A percentile compares a stretch with the other conserved stretches of the same genome.
Conservation (phyloP, 2,113 vertebrate genomes). For the Rhipidura dahli region DNA sequence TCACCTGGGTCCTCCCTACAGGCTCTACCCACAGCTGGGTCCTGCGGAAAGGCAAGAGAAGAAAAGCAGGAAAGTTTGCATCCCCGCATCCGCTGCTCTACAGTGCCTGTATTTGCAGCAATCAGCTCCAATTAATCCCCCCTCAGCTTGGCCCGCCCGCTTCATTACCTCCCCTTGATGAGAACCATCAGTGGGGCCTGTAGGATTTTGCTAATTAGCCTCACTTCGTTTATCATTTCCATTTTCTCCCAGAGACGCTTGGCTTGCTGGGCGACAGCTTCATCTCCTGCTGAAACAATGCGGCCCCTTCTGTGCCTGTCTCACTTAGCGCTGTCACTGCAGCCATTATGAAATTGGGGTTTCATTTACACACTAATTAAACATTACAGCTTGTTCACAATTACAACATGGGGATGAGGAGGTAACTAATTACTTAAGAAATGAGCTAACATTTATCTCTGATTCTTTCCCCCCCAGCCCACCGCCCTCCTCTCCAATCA, state of each 20-base stretch:
- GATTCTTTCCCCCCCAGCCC: constrained; percentile 26
- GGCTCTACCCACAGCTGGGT: neutral
- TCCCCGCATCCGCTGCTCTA: neutral
- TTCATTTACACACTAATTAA: constrained; percentile 93
- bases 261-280: constrained; percentile 77
- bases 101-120: constrained; percentile 15
- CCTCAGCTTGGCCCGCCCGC: constrained; percentile 65
- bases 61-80: constrained; percentile 26
- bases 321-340: constrained; percentile 82
- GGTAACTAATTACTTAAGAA: constrained; percentile 90
- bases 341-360: constrained; percentile 84
- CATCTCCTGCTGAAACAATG: constrained; percentile 76
- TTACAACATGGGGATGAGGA: constrained; percentile 84
- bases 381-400: constrained; percentile 91
- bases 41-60: neutral
- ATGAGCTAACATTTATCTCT: constrained; percentile 87
- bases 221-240: constrained; percentile 80
- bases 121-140: constrained; percentile 64
- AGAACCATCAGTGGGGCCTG: constrained; percentile 77
- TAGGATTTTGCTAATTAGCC: constrained; percentile 80
- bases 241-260: constrained; percentile 72
- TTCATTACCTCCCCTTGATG: constrained; percentile 75
- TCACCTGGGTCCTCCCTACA: neutral
- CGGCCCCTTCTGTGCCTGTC: constrained; percentile 73
- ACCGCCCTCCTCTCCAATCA: constrained; percentile 38